Conservation (phyloP, 2,797 vertebrate genomes). For the Poeciliopsis paucimaculata region DNA sequence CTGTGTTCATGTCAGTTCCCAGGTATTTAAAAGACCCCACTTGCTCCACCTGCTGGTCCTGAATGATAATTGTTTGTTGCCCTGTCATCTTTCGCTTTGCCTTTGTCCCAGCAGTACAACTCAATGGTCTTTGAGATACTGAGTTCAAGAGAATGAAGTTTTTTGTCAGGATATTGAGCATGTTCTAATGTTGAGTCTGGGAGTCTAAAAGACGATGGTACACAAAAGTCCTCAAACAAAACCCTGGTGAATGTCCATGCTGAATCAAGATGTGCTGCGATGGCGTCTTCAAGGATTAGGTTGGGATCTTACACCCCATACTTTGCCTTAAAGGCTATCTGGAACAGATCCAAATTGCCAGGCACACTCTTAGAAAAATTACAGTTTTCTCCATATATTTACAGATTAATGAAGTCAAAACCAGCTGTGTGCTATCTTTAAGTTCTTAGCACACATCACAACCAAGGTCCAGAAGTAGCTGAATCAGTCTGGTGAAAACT, state of each 20-base stretch:
- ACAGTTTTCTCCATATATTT: neutral
- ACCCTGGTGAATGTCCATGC: too few relatives aligned
- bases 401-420: neutral
- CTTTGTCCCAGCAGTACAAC: neutral
- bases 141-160: neutral
- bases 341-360: neutral
- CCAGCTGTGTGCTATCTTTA: neutral
- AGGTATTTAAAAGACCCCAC: neutral
- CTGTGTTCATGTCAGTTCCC: neutral
- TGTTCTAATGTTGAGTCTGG: neutral
- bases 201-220: too few relatives aligned
- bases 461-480: neutral
- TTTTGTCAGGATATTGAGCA: neutral
- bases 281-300: too few relatives aligned
- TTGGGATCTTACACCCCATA: neutral
- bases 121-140: neutral
- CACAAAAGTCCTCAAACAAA: too few relatives aligned
- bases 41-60: neutral
- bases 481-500: neutral
- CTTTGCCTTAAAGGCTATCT: neutral
- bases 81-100: neutral
- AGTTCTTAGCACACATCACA: neutral
- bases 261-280: too few relatives aligned
- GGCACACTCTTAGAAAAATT: neutral
- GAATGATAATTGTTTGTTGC: neutral